Evolutionary conservation across 2,113 vertebrate genomes (phyloP).

Genomic region (Dendropsophus ebraccatus): DNA sequence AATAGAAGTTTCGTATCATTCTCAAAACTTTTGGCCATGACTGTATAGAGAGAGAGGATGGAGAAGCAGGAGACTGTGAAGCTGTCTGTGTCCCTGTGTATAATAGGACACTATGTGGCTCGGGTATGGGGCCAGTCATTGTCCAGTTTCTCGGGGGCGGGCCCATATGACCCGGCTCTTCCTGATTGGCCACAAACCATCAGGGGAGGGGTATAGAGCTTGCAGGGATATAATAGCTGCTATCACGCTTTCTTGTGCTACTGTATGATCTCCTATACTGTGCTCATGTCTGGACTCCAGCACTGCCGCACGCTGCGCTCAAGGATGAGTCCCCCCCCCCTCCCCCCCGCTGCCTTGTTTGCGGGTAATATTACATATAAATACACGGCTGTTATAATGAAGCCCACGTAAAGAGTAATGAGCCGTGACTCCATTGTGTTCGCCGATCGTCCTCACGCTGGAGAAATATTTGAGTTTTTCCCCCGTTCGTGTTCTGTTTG

Average conservation of each 20-base stretch:
- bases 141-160: background rate
- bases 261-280: background rate
- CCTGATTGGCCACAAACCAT: background rate
- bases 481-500: background rate
- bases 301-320: background rate
- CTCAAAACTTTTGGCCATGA: too few relatives aligned
- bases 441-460: background rate
- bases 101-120: too few relatives aligned
- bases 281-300: background rate
- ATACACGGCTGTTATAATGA: conserved; percentile 18
- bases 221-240: background rate
- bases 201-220: too few relatives aligned
- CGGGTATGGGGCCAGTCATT: background rate
- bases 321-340: too few relatives aligned
- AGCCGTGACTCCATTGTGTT: conserved; percentile 21
- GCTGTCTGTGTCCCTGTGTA: too few relatives aligned
- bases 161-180: background rate
- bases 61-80: too few relatives aligned
- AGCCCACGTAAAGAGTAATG: conserved; percentile 18
- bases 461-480: background rate
- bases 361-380: conserved; percentile 41
- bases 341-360: background rate
- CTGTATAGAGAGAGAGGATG: too few relatives aligned
- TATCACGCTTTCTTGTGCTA: background rate
- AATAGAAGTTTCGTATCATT: too few relatives aligned